Conservation (phyloP, 2,113 vertebrate species). For the Amia ocellicauda region DNA sequence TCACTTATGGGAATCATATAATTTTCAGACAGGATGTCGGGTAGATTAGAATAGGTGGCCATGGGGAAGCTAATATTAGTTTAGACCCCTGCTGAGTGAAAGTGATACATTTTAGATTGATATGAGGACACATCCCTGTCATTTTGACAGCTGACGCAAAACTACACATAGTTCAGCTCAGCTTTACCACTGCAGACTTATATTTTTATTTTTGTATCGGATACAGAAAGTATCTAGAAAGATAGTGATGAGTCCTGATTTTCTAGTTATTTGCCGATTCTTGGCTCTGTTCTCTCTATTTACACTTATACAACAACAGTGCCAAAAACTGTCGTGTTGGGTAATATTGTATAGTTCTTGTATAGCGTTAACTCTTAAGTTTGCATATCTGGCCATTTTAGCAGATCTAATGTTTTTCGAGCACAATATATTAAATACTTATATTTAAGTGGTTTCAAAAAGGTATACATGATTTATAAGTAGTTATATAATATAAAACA, state of each 20-base stretch:
- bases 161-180: neutral
- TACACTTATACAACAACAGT: no score
- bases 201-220: neutral
- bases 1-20: neutral
- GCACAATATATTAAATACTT: no score
- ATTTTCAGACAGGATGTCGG: neutral
- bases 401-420: no score
- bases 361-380: no score
- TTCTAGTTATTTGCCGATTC: no score
- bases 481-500: no score
- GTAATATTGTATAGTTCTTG: no score
- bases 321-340: no score
- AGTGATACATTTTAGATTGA: neutral
- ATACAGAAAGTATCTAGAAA: neutral
- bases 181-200: neutral
- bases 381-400: no score
- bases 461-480: no score
- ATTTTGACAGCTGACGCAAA: neutral
- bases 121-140: neutral
- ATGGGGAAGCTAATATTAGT: conserved; percentile 4
- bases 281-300: no score
- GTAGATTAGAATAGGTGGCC: neutral
- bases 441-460: no score
- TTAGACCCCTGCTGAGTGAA: neutral
- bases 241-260: neutral